Percentiles rank a stretch among this genome's conserved stretches.
These are phyloP conservation scores for Hemitrygon akajei DNA, from an alignment of 2,797 vertebrate genomes.

Conservation along the genomic window DNA sequence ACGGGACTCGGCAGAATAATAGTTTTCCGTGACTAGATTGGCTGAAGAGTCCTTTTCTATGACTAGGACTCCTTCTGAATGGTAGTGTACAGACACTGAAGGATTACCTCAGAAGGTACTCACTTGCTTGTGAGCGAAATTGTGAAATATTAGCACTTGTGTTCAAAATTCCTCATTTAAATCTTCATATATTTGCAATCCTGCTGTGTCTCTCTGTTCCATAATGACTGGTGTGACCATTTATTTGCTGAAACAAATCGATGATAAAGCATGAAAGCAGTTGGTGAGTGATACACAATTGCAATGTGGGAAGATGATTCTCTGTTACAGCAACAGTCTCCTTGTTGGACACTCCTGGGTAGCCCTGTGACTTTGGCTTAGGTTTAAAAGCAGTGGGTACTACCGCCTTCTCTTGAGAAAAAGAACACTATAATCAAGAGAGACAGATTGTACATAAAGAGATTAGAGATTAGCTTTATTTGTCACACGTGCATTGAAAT, in stretches of 20 bases:
- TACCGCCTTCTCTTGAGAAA: background rate
- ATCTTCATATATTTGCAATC: background rate
- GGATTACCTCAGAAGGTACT: background rate
- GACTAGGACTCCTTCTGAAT: background rate
- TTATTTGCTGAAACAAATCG: background rate
- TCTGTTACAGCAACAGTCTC: background rate
- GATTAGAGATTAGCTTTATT: no score
- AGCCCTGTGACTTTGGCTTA: background rate
- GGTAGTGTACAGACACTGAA: background rate
- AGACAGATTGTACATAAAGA: background rate
- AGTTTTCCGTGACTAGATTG: no score
- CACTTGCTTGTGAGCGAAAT: background rate
- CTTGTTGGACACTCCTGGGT: background rate
- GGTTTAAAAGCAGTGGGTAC: background rate
- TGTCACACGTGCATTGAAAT: no score
- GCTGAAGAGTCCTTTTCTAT: no score
- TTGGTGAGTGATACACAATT: background rate
- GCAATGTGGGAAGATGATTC: background rate
- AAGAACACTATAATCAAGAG: background rate
- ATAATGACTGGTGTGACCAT: background rate
- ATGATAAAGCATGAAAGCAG: background rate
- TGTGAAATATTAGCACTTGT: background rate
- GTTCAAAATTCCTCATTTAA: background rate
- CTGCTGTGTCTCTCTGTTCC: background rate
- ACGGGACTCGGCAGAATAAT: no score